A percentile compares a stretch with the other conserved stretches of the same genome.
Evolutionary conservation across 2,888 invertebrate species (phyloP).

Genomic region (Pomacea canaliculata): DNA sequence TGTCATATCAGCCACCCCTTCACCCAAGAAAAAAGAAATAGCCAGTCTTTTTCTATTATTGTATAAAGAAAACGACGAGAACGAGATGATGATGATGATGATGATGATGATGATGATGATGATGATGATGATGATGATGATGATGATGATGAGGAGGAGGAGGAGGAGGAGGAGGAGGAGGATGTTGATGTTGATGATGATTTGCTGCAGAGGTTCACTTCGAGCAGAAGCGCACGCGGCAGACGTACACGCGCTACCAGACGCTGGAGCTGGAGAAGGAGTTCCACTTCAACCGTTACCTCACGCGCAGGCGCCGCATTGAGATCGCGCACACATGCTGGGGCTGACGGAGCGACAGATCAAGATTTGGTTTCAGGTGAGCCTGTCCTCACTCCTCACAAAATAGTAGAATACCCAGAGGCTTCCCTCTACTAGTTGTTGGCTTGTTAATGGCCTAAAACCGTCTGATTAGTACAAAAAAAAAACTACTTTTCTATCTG

Average conservation of each 20-base stretch:
- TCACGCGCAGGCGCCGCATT: constrained; percentile 95
- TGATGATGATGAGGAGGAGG: neutral
- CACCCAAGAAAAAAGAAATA: no score
- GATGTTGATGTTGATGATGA: neutral
- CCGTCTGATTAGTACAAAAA: no score
- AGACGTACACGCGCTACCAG: constrained; percentile 98
- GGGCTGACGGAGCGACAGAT: constrained; percentile 96
- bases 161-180: neutral
- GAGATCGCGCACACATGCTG: constrained; percentile 97
- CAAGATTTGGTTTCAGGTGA: constrained; percentile 71
- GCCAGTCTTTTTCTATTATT: no score
- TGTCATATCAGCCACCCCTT: no score
- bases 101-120: constrained; percentile 8
- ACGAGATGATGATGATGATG: neutral
- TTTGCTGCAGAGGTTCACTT: constrained; percentile 50
- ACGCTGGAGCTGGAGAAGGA: constrained; percentile 97
- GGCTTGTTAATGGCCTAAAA: no score
- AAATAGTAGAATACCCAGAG: no score
- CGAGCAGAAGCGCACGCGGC: constrained; percentile 93
- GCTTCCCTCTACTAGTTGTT: no score
- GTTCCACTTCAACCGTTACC: constrained; percentile 98
- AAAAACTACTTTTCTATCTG: no score
- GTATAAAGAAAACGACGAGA: neutral
- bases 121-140: constrained; percentile 3
- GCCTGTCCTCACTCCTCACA: neutral